Evolutionary conservation across 2,888 invertebrate species (phyloP).

Genomic region (Argynnis bischoffii): DNA sequence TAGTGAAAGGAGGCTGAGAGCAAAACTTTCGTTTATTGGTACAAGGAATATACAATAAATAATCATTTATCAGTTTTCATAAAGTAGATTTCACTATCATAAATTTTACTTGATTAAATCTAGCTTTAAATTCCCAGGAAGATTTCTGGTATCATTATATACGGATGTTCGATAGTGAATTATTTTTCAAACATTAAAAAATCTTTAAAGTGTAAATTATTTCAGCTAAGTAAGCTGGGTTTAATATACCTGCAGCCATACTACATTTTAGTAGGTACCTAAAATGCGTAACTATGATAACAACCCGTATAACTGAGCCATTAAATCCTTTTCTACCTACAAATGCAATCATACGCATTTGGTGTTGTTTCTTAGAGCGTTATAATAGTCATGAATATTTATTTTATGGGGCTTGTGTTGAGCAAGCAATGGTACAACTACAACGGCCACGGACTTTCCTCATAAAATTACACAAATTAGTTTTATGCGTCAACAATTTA

Average conservation of each 20-base stretch:
- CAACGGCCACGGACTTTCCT: background rate
- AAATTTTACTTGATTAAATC: constrained; percentile 36
- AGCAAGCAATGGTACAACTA: background rate
- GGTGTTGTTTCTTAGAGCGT: constrained; percentile 17
- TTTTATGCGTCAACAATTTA: background rate
- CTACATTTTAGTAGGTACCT: background rate
- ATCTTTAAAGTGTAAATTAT: no score
- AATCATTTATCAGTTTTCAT: constrained; percentile 69
- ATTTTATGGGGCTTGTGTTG: constrained; percentile 7
- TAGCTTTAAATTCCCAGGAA: constrained; percentile 1
- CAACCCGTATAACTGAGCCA: constrained; percentile 12
- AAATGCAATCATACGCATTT: constrained; percentile 28
- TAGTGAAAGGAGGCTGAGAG: constrained; percentile 77
- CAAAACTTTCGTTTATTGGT: constrained; percentile 72
- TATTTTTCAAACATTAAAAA: no score
- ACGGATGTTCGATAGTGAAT: no score
- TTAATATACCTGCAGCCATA: background rate
- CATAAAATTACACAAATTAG: background rate
- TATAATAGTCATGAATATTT: constrained; percentile 24
- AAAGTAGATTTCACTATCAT: constrained; percentile 51
- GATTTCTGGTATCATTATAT: no score
- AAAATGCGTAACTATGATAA: constrained; percentile 3
- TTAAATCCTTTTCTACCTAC: constrained; percentile 23
- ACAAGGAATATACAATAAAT: constrained; percentile 76
- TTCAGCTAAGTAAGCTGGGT: no score